These are phyloP conservation scores for Noturus placidus DNA, from an alignment of 2,113 vertebrate genomes.

Conservation along the genomic window DNA sequence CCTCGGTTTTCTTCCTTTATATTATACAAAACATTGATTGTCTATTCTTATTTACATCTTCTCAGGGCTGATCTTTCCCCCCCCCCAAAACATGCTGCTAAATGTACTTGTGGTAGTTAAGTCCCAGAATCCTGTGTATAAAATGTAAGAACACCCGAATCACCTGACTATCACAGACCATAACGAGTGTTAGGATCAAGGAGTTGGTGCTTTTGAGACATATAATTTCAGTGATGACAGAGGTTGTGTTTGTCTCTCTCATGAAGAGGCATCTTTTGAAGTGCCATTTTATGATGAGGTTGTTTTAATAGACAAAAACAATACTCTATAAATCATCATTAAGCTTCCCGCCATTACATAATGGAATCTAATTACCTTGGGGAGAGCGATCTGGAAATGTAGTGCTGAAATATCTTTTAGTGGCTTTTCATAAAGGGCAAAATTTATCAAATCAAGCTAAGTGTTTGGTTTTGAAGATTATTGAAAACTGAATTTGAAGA, in stretches of 20 bases:
- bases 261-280: constrained; percentile 6
- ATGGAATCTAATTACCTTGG: background rate
- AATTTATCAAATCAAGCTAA: background rate
- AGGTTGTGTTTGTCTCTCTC: constrained; percentile 18
- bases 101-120: background rate
- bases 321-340: background rate
- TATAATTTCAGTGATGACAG: constrained; percentile 45
- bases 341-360: background rate
- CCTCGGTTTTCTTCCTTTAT: background rate
- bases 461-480: background rate
- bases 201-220: constrained; percentile 8
- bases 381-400: background rate
- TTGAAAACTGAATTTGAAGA: background rate
- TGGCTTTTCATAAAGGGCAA: background rate
- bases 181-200: constrained; percentile 1
- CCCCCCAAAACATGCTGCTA: background rate
- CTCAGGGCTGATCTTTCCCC: background rate
- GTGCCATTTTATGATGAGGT: background rate
- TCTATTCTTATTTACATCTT: background rate
- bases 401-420: background rate
- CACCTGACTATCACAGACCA: constrained; percentile 2
- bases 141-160: background rate
- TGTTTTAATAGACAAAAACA: background rate
- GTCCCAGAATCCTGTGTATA: background rate
- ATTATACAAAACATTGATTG: background rate